Percentiles rank a stretch among this genome's conserved stretches.
These are phyloP conservation scores for Cepaea hortensis DNA, from an alignment of 2,888 invertebrate genomes.

Conservation along the genomic window DNA sequence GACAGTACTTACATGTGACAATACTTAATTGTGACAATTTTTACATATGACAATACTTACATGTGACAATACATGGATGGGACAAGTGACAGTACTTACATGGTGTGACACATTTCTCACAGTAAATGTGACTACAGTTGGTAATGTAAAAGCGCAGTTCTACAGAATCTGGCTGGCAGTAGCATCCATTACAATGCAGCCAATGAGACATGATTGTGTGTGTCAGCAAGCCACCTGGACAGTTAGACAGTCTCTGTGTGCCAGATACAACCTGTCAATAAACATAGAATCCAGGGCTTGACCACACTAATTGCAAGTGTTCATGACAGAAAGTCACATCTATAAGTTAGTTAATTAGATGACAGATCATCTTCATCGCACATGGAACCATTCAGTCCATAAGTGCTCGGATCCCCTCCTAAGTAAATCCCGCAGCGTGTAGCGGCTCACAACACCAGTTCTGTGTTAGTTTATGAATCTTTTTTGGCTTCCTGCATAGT, in stretches of 20 bases:
- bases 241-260: not conserved
- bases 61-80: too few relatives aligned
- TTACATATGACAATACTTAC: too few relatives aligned
- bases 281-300: not conserved
- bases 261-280: slow-evolving; percentile 15
- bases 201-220: slow-evolving; percentile 33
- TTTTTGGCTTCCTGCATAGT: too few relatives aligned
- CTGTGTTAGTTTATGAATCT: too few relatives aligned
- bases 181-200: slow-evolving; percentile 45
- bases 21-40: too few relatives aligned
- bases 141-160: slow-evolving; percentile 33
- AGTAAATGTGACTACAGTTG: slow-evolving; percentile 45
- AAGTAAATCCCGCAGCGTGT: too few relatives aligned
- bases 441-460: too few relatives aligned
- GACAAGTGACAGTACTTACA: slow-evolving; percentile 11
- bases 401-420: too few relatives aligned
- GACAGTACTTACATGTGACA: too few relatives aligned
- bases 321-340: not conserved
- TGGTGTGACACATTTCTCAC: slow-evolving; percentile 43
- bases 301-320: not conserved
- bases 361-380: too few relatives aligned
- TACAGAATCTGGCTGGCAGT: slow-evolving; percentile 27
- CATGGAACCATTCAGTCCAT: too few relatives aligned
- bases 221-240: not conserved
- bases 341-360: too few relatives aligned